These are phyloP conservation scores for Orius insidiosus DNA, from an alignment of 1,140 invertebrate species.

Conservation along the genomic window DNA sequence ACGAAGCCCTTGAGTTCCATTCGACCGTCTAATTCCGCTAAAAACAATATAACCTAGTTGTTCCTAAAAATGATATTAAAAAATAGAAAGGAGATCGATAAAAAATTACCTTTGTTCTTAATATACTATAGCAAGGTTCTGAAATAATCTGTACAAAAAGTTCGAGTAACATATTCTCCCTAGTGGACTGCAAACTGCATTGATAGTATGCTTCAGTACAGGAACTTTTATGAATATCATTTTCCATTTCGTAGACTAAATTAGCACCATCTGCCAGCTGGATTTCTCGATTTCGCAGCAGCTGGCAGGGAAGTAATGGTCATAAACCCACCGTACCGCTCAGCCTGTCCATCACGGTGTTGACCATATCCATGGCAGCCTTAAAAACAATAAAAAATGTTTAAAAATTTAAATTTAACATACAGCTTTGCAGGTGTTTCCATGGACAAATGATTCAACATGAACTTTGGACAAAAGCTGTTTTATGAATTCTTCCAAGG, in stretches of 20 bases:
- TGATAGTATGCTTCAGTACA: conserved; percentile 79
- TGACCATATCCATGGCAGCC: conserved; percentile 46
- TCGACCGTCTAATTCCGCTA: conserved; percentile 58
- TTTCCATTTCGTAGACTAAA: conserved; percentile 54
- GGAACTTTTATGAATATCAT: conserved; percentile 71
- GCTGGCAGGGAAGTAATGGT: conserved; percentile 62
- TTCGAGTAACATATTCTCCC: conserved; percentile 70
- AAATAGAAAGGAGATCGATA: background rate
- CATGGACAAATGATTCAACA: conserved; percentile 70
- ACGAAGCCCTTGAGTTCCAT: conserved; percentile 69
- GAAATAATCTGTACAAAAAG: conserved; percentile 73
- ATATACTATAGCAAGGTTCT: conserved; percentile 79
- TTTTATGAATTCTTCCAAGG: conserved; percentile 53
- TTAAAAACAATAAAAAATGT: conserved; percentile 13
- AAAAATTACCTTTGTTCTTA: conserved; percentile 55
- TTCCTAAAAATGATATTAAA: conserved; percentile 37
- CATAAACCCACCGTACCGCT: conserved; percentile 31
- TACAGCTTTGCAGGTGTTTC: conserved; percentile 54
- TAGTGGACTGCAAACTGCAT: conserved; percentile 60
- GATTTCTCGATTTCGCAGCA: conserved; percentile 61
- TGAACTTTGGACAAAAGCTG: conserved; percentile 61
- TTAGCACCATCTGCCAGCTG: conserved; percentile 64
- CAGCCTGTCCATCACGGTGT: conserved; percentile 49
- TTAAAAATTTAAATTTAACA: background rate
- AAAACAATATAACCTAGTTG: conserved; percentile 90